phyloP scores from a whole-genome alignment of 2,113 vertebrate genomes.

The Eclectus roratus region DNA sequence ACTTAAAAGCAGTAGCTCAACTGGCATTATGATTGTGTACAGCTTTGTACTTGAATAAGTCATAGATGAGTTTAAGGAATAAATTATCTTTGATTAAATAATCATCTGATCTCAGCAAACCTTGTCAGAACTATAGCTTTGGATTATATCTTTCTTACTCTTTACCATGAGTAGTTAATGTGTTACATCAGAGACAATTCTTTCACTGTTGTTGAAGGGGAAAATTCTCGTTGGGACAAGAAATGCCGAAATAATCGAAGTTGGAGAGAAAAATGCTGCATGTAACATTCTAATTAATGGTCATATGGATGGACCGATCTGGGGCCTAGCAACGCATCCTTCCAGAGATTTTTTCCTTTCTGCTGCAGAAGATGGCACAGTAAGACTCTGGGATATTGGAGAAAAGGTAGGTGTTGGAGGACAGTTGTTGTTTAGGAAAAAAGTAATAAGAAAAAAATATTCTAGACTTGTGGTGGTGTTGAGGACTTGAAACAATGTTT shows the following conservation, averaged over 20 bases:
- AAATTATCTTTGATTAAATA: background rate
- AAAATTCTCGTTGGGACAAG: slow-evolving; percentile 95
- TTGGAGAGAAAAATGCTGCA: slow-evolving; percentile 95
- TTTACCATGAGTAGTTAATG: background rate
- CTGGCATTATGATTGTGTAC: background rate
- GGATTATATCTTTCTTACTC: background rate
- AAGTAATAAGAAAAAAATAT: background rate
- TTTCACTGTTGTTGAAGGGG: slow-evolving; percentile 75
- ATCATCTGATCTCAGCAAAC: background rate
- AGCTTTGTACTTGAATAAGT: background rate
- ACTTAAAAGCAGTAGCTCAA: background rate
- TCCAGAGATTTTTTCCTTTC: slow-evolving; percentile 92
- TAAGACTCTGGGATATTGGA: slow-evolving; percentile 94
- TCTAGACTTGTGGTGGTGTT: background rate
- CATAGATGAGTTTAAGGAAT: background rate
- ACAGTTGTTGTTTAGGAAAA: background rate
- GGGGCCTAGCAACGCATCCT: slow-evolving; percentile 92
- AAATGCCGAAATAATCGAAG: slow-evolving; percentile 96
- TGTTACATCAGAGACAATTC: background rate
- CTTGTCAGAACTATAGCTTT: background rate
- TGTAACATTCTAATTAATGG: slow-evolving; percentile 94
- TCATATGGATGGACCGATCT: slow-evolving; percentile 93
- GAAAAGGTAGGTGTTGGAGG: slow-evolving; percentile 83
- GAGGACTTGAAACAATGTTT: background rate
- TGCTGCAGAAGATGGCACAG: slow-evolving; percentile 94